Percentiles rank a stretch among this genome's conserved stretches.
These are phyloP conservation scores for Callorhinus ursinus DNA, from an alignment of 2,113 vertebrate genomes.

Conservation along the genomic window DNA sequence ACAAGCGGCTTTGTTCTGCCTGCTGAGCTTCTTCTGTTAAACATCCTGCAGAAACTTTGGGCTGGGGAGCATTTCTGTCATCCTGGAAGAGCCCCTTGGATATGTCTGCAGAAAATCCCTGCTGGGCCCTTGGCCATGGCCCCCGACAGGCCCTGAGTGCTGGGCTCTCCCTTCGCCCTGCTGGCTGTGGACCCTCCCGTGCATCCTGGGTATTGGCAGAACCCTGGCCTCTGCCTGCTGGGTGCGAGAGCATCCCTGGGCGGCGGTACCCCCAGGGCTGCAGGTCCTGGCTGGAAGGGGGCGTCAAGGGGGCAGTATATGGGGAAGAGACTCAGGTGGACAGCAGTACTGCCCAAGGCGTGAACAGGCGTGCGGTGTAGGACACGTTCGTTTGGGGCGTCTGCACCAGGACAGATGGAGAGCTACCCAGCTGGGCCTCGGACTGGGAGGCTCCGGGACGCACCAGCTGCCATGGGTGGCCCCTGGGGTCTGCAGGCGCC, in stretches of 20 bases:
- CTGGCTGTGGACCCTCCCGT: not conserved
- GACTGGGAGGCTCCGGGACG: not conserved
- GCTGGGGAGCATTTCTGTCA: not conserved
- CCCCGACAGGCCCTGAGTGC: not conserved
- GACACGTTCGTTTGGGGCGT: not conserved
- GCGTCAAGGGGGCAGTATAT: fast-evolving
- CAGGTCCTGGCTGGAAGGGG: not conserved
- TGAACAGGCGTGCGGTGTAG: not conserved
- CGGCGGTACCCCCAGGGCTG: not conserved
- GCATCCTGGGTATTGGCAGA: not conserved
- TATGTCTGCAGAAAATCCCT: not conserved
- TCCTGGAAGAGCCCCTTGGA: not conserved
- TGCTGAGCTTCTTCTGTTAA: not conserved
- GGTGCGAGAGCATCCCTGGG: not conserved
- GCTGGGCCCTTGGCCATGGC: not conserved
- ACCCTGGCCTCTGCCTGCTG: not conserved
- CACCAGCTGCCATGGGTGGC: not conserved
- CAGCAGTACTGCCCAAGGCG: not conserved
- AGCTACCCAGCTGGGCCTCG: not conserved
- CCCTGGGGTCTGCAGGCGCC: not conserved
- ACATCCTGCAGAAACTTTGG: not conserved
- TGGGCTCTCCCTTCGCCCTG: not conserved
- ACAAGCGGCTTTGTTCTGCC: not conserved
- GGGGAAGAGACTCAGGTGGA: not conserved
- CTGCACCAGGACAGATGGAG: not conserved